Evolutionary conservation across 2,113 vertebrate genomes (phyloP).

Genomic region (Cynopterus brachyotis): DNA sequence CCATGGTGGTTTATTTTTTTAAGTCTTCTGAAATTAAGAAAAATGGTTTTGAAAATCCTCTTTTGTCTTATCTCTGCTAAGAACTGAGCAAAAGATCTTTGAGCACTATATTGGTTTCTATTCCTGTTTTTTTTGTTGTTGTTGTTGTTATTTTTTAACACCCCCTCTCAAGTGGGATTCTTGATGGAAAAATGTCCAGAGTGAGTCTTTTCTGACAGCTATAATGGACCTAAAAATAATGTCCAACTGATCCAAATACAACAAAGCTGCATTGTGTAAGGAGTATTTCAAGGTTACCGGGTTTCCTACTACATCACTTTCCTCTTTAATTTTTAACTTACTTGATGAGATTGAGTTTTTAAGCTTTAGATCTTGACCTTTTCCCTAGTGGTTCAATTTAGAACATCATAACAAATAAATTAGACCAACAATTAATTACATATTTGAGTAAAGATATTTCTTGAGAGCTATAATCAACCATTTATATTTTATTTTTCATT

Average conservation of each 20-base stretch:
- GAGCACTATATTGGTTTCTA: background rate
- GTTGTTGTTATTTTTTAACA: background rate
- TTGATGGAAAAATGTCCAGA: background rate
- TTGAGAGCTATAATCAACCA: background rate
- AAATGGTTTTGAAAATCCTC: background rate
- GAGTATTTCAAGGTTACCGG: background rate
- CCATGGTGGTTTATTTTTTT: background rate
- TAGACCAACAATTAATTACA: background rate
- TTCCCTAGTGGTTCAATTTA: background rate
- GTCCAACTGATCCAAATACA: background rate
- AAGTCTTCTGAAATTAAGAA: background rate
- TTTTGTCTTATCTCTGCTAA: background rate
- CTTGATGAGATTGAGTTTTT: background rate
- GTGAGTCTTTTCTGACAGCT: background rate
- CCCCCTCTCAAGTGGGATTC: background rate
- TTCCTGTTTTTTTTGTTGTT: background rate
- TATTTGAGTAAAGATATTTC: background rate
- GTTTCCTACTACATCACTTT: background rate
- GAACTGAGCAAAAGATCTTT: background rate
- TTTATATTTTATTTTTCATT: slow-evolving; percentile 22
- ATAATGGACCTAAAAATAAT: background rate
- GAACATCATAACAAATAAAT: background rate
- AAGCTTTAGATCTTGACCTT: background rate
- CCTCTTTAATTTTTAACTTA: background rate
- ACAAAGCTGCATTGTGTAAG: background rate